These are phyloP conservation scores for Ennomos erosarius DNA, from an alignment of 2,888 invertebrate genomes.

Conservation along the genomic window DNA sequence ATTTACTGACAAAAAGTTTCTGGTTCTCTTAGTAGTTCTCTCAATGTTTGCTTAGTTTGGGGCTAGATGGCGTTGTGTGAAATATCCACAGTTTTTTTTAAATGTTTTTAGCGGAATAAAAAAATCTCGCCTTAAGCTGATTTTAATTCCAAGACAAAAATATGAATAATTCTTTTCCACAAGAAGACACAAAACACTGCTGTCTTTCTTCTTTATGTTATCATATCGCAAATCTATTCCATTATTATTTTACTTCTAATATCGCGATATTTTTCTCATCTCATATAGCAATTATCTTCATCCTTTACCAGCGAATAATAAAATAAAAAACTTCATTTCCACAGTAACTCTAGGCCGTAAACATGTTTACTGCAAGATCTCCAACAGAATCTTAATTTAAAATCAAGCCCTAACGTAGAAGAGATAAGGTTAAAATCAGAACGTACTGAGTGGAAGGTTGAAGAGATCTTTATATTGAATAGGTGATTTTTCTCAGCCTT, in stretches of 20 bases:
- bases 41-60: no score
- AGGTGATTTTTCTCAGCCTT: conserved; percentile 33
- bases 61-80: no score
- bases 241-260: neutral
- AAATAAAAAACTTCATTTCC: conserved; percentile 44
- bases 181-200: no score
- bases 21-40: no score
- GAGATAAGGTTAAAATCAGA: conserved; percentile 5
- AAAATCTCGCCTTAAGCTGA: no score
- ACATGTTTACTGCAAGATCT: conserved; percentile 52
- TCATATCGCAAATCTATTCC: neutral
- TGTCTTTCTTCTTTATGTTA: no score
- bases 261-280: conserved; percentile 18
- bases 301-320: conserved; percentile 31
- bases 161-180: no score
- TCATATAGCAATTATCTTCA: conserved; percentile 37
- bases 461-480: conserved; percentile 10
- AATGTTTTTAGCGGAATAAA: no score
- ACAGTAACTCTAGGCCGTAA: conserved; percentile 45
- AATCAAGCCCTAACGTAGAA: conserved; percentile 10
- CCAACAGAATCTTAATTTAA: neutral
- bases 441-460: neutral
- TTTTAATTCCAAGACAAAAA: no score
- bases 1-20: no score
- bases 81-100: no score